Base-by-base conservation (phyloP, 2,113 vertebrate genomes). In the Scolopax mira region DNA sequence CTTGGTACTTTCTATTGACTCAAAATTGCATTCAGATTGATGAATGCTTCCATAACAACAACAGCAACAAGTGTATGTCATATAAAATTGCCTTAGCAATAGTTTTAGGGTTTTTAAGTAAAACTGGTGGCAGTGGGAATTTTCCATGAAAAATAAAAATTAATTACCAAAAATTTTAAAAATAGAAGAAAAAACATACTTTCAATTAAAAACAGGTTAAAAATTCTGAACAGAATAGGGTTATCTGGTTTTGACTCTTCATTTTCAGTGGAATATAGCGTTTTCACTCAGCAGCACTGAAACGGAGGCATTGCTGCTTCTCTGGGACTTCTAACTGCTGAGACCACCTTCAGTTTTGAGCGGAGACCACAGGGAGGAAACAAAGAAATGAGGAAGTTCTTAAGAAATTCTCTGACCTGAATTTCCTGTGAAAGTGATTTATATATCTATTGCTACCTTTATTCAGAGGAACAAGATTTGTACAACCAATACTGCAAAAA, bases 251-350 rank as follows among this genome's bases (percentile, higher is more conserved):
- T 83, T 83, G 21, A 73, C 14, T 44, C 12, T 51, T 64, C 28
- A 5, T 15, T 77, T 70, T 9, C 19, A 52, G 9, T 30, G 17
- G 33, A 64, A 19, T 62, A 37, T 24, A 78, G 9, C 3, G 35
- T 83, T 92, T 91, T 87, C 49, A 52, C 42, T 64, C 15, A 62
- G 25, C n/a, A 78, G 18, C 46, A 60, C 25, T 60, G 60, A 89
- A 33, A 33, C 60, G 79, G 37, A 79, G 19, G 11, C 25, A 41
- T 41, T 84, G 13, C 42, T 62, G n/a, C 35, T 51, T 64, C 80
- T 91, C n/a, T 92, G 42, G 57, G 35, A 30, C 41, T 87, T 48
- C 22, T 89, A 87, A 74, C 55, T 84, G 35, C 28, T 87, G 70
- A 90, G 51, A 57, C 62, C 31, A 79, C 74, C 55, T 81, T 87